These are phyloP conservation scores for Pachypsylla venusta DNA, from an alignment of 1,140 invertebrate species.

Conservation along the genomic window DNA sequence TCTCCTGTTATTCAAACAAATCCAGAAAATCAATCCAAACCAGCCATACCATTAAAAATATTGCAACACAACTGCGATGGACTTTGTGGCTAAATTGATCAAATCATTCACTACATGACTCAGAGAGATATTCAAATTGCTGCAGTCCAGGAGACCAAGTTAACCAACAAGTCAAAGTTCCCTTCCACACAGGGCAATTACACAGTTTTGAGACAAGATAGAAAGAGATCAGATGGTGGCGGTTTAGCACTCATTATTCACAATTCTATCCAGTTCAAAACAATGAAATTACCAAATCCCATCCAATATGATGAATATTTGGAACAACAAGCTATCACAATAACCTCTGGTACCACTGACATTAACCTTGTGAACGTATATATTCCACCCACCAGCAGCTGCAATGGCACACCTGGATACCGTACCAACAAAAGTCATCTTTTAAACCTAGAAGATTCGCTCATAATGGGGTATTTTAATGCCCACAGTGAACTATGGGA, in stretches of 20 bases:
- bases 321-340: conserved; percentile 3
- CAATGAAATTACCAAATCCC: background rate
- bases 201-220: background rate
- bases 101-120: conserved; percentile 8
- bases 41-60: background rate
- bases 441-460: background rate
- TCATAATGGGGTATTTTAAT: conserved; percentile 10
- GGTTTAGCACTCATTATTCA: conserved; percentile 10
- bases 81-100: conserved; percentile 2
- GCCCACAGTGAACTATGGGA: conserved; percentile 8
- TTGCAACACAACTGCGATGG: conserved; percentile 11
- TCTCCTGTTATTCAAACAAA: background rate
- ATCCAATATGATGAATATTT: conserved; percentile 9
- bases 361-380: conserved; percentile 8
- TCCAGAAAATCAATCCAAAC: background rate
- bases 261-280: conserved; percentile 6
- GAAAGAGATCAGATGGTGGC: conserved; percentile 2
- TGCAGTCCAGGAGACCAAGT: background rate
- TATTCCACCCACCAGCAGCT: conserved; percentile 12
- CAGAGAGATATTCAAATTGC: conserved; percentile 1
- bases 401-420: conserved; percentile 4
- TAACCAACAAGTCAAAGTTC: background rate
- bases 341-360: conserved; percentile 1
- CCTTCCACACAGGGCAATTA: background rate
- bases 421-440: background rate